phyloP scores from a whole-genome alignment of 1,140 invertebrate species.

The Drosophila azteca region DNA sequence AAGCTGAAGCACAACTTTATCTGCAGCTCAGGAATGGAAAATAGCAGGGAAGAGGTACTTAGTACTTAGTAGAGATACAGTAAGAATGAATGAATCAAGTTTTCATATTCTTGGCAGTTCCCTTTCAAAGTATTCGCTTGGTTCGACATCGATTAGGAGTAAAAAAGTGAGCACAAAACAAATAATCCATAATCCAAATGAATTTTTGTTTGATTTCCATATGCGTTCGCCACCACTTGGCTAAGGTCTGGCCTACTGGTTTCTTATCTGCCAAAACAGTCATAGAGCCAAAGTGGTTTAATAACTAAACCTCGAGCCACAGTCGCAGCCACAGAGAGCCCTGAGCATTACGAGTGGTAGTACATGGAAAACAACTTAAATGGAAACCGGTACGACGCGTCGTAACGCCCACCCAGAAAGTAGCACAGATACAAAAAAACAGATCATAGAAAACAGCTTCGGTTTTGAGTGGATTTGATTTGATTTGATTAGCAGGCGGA shows the following conservation, averaged over 20 bases:
- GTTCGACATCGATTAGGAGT: too few relatives aligned
- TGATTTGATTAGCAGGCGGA: constrained; percentile 77
- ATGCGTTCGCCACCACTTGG: constrained; percentile 3
- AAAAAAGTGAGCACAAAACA: too few relatives aligned
- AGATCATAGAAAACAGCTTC: constrained; percentile 34
- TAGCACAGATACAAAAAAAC: constrained; percentile 19
- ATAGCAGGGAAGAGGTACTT: not conserved
- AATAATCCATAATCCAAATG: too few relatives aligned
- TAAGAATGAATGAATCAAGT: too few relatives aligned
- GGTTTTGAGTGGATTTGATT: constrained; percentile 24
- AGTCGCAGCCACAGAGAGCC: constrained; percentile 6
- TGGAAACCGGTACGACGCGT: constrained; percentile 57
- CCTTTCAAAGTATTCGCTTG: too few relatives aligned
- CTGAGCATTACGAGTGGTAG: constrained; percentile 38
- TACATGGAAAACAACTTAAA: constrained; percentile 66
- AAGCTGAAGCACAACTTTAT: constrained; percentile 4
- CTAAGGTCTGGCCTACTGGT: constrained; percentile 41
- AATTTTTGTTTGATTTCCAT: too few relatives aligned
- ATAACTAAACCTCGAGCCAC: constrained; percentile 24
- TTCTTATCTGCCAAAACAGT: constrained; percentile 17
- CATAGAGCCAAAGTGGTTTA: constrained; percentile 11
- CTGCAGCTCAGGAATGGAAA: not conserved
- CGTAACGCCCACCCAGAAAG: constrained; percentile 49
- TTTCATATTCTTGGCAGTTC: too few relatives aligned
- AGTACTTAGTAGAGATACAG: too few relatives aligned